Evolutionary conservation across 2,797 vertebrate genomes (phyloP).

Genomic region (Platyrinchus mystaceus): DNA sequence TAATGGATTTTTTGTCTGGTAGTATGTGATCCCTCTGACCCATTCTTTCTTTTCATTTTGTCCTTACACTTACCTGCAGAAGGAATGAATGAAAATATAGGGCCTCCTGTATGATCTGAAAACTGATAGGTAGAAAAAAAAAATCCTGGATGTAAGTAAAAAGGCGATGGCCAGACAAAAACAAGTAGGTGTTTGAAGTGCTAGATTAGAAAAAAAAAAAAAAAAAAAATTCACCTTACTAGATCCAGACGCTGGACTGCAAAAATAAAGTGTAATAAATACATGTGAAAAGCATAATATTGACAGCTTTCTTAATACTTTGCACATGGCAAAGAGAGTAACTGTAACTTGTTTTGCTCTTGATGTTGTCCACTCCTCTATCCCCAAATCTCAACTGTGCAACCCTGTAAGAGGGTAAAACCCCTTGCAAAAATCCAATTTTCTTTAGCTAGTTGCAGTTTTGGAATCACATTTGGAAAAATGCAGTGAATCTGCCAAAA

Average conservation of each 20-base stretch:
- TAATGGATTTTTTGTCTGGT: background rate
- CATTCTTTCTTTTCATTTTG: background rate
- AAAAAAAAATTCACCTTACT: background rate
- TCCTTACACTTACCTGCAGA: background rate
- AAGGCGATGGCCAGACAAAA: background rate
- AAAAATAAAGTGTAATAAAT: background rate
- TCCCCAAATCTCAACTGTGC: background rate
- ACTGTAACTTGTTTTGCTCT: background rate
- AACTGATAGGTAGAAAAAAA: background rate
- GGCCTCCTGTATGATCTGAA: background rate
- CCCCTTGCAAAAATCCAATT: background rate
- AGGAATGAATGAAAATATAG: background rate
- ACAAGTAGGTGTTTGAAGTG: background rate
- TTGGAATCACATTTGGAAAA: background rate
- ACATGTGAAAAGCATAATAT: background rate
- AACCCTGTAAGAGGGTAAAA: background rate
- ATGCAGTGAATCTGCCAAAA: background rate
- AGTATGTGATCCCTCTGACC: background rate
- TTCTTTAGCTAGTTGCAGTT: background rate
- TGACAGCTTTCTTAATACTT: background rate
- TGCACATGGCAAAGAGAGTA: background rate
- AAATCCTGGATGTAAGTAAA: background rate
- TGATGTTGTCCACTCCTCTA: background rate
- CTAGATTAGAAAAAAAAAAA: background rate
- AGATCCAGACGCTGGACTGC: background rate